Evolutionary conservation across 1,140 invertebrate genomes (phyloP).

Genomic region (Ceratosolen solmsi): DNA sequence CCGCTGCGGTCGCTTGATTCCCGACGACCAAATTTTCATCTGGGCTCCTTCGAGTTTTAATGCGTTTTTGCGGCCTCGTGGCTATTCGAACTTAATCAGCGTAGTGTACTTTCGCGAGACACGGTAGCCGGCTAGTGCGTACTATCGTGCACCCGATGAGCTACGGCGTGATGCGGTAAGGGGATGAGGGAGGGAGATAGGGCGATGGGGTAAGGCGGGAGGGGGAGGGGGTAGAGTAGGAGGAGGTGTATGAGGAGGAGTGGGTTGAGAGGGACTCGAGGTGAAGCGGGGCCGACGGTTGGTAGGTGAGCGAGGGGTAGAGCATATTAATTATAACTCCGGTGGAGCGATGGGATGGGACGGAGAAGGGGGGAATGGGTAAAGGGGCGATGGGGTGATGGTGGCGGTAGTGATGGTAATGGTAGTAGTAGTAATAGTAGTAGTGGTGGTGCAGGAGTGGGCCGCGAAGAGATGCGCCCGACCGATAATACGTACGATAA

Average conservation of each 20-base stretch:
- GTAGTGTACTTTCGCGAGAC: conserved; percentile 60
- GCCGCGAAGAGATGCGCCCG: conserved; percentile 69
- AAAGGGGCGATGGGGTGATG: too few relatives aligned
- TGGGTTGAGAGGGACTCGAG: too few relatives aligned
- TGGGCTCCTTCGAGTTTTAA: conserved; percentile 74
- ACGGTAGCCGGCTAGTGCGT: conserved; percentile 2
- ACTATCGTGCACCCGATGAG: too few relatives aligned
- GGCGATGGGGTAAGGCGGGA: too few relatives aligned
- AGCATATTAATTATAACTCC: conserved; percentile 74
- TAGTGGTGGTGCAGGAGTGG: too few relatives aligned
- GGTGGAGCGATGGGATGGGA: too few relatives aligned
- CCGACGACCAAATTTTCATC: conserved; percentile 73
- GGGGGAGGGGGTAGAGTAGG: background rate
- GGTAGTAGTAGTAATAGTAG: too few relatives aligned
- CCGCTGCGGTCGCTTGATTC: conserved; percentile 72
- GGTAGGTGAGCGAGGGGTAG: conserved; percentile 54
- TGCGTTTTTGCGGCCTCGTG: conserved; percentile 74
- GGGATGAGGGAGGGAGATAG: background rate
- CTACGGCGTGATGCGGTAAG: too few relatives aligned
- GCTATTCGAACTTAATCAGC: conserved; percentile 74
- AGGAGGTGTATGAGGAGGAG: too few relatives aligned
- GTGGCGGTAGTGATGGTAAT: too few relatives aligned
- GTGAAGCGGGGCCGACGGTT: too few relatives aligned
- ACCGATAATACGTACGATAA: conserved; percentile 69
- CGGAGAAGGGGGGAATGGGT: conserved; percentile 54